Evolutionary conservation across 2,113 vertebrate genomes (phyloP).

Genomic region (Cardinalis cardinalis): DNA sequence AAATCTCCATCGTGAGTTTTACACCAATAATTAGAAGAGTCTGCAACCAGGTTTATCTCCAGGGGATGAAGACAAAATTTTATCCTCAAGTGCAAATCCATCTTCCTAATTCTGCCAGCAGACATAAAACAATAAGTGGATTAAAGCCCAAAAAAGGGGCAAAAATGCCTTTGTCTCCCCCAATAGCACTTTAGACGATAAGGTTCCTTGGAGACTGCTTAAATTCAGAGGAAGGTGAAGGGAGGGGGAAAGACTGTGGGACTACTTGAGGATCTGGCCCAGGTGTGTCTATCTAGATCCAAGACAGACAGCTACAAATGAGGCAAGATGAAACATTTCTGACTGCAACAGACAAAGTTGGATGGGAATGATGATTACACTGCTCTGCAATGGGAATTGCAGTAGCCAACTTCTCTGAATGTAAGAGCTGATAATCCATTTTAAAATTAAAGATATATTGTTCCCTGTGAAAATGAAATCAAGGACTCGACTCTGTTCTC

Average conservation of each 20-base stretch:
- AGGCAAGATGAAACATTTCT: conserved; percentile 24
- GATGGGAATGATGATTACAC: conserved; percentile 1
- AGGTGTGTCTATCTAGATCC: background rate
- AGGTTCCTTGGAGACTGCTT: background rate
- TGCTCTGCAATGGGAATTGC: background rate
- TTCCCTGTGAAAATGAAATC: conserved; percentile 54
- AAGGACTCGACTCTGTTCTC: background rate
- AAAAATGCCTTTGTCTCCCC: background rate
- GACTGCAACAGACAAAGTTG: background rate
- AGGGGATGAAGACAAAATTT: background rate
- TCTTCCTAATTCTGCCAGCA: background rate
- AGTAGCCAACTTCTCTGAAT: background rate
- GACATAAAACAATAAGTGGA: background rate
- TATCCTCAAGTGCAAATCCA: background rate
- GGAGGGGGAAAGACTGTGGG: background rate
- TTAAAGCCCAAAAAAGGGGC: background rate
- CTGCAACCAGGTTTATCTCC: background rate
- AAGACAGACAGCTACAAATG: background rate
- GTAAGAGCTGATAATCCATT: conserved; percentile 1
- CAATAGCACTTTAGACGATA: background rate
- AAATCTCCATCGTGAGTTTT: conserved; percentile 2
- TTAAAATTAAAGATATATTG: conserved; percentile 50
- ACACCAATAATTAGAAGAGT: background rate
- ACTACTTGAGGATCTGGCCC: background rate
- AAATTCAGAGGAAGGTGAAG: background rate